Evolutionary conservation across 2,113 vertebrate species (phyloP).

Genomic region (Mormoops blainvillei): DNA sequence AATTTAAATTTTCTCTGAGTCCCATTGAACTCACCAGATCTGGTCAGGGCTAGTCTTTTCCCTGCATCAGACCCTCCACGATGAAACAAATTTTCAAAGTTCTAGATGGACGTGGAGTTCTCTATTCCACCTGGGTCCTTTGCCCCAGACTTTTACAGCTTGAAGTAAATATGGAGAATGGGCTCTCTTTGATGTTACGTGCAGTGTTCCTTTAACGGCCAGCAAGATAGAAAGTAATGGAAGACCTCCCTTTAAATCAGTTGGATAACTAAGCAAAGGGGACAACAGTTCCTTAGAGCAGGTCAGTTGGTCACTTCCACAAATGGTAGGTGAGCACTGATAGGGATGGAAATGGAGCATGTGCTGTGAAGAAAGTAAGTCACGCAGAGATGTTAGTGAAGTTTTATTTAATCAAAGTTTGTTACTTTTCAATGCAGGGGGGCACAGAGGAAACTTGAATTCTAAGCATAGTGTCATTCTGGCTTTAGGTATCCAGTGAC

Average conservation of each 20-base stretch:
- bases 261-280: neutral
- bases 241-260: neutral
- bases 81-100: neutral
- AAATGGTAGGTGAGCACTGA: neutral
- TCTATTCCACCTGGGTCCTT: neutral
- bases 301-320: neutral
- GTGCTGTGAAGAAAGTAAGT: neutral
- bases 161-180: neutral
- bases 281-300: neutral
- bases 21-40: neutral
- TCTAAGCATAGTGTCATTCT: neutral
- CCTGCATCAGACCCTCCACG: neutral
- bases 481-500: neutral
- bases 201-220: neutral
- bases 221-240: neutral
- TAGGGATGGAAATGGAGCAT: neutral
- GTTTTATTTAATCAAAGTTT: neutral
- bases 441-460: neutral
- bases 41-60: neutral
- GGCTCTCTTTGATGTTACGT: neutral
- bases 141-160: neutral
- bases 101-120: neutral
- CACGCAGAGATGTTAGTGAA: too few relatives aligned
- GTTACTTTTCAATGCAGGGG: neutral
- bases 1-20: neutral